Evolutionary conservation across 2,113 vertebrate genomes (phyloP).

Genomic region (Crypturellus undulatus): DNA sequence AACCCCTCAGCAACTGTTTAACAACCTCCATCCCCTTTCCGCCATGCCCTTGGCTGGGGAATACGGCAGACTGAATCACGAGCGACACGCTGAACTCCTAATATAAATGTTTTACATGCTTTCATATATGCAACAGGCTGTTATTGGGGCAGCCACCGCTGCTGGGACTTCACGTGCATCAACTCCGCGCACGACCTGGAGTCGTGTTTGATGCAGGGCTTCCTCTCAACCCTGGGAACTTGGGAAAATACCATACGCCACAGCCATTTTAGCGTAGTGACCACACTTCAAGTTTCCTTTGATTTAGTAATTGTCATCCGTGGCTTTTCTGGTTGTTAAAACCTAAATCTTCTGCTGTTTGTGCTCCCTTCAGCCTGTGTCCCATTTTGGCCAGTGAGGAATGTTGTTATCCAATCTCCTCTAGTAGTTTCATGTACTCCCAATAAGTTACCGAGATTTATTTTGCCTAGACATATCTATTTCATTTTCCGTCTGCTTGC

Average conservation of each 20-base stretch:
- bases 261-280: neutral
- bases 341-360: neutral
- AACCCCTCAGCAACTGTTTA: slow-evolving; percentile 46
- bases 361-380: neutral
- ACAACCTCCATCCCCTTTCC: slow-evolving; percentile 55
- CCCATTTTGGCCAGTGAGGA: neutral
- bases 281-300: neutral
- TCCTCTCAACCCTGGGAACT: slow-evolving; percentile 40
- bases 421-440: neutral
- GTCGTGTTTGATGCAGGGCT: neutral
- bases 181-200: slow-evolving; percentile 12
- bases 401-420: neutral
- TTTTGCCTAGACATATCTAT: slow-evolving; percentile 20
- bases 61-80: slow-evolving; percentile 35
- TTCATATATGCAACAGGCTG: slow-evolving; percentile 29
- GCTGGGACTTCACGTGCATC: slow-evolving; percentile 59
- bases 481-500: neutral
- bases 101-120: slow-evolving; percentile 68
- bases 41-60: slow-evolving; percentile 36
- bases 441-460: neutral
- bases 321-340: slow-evolving; percentile 9
- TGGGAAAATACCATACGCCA: neutral
- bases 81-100: slow-evolving; percentile 54
- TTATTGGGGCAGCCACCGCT: slow-evolving; percentile 10
- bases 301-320: neutral